These are phyloP conservation scores for Punctoribates punctum DNA, from an alignment of 2,888 invertebrate species.

Conservation along the genomic window DNA sequence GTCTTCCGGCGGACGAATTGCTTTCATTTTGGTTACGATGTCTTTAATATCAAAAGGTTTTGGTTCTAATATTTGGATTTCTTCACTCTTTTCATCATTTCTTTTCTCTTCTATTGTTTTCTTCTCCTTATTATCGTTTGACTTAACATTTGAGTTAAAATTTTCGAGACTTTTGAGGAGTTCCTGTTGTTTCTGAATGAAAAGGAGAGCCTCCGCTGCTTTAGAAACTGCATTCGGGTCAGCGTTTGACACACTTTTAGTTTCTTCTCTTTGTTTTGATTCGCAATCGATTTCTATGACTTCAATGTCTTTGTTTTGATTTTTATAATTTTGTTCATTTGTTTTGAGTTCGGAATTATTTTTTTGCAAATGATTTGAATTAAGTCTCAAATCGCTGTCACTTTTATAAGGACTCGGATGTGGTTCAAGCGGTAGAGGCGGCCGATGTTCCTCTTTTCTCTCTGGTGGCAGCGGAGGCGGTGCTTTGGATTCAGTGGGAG, in stretches of 20 bases:
- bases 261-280: not conserved
- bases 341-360: not conserved
- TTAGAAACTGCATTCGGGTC: not conserved
- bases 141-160: not conserved
- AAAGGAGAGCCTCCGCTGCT: not conserved
- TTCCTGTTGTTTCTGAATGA: slow-evolving; percentile 25
- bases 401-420: not conserved
- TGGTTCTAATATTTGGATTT: not conserved
- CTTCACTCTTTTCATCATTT: not conserved
- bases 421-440: not conserved
- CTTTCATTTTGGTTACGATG: slow-evolving; percentile 33
- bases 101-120: too few relatives aligned
- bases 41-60: slow-evolving; percentile 40
- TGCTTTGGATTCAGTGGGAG: not conserved
- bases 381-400: too few relatives aligned
- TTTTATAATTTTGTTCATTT: not conserved
- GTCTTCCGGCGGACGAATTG: slow-evolving; percentile 26
- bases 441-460: not conserved
- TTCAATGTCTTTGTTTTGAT: not conserved
- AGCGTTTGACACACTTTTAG: not conserved
- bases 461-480: not conserved
- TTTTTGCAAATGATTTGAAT: not conserved
- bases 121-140: not conserved
- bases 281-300: not conserved
- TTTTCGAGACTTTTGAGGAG: slow-evolving; percentile 39